Conservation (phyloP, 2,888 invertebrate genomes). For the Andrena fulva region DNA sequence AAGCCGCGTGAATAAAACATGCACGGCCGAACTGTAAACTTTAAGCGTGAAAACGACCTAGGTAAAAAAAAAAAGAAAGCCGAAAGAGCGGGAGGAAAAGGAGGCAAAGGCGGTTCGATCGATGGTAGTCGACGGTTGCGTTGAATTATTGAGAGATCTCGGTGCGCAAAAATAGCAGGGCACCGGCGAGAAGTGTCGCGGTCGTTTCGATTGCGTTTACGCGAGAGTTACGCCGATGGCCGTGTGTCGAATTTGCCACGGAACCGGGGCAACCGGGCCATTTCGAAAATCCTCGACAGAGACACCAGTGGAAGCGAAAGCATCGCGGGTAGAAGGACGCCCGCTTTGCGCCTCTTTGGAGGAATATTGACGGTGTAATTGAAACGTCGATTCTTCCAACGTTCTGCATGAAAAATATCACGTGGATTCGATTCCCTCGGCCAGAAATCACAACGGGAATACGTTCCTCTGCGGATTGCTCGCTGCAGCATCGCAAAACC, state of each 20-base stretch:
- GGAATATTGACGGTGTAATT: slow-evolving; percentile 34
- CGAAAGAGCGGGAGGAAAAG: background rate
- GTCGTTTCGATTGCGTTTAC: background rate
- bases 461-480: background rate
- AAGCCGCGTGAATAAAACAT: slow-evolving; percentile 49
- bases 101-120: background rate
- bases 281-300: slow-evolving; percentile 4
- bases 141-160: slow-evolving; percentile 38
- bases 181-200: slow-evolving; percentile 17
- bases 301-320: background rate
- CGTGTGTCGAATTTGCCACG: slow-evolving; percentile 5
- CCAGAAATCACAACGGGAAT: background rate
- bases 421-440: background rate
- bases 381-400: slow-evolving; percentile 29
- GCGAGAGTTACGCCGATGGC: background rate
- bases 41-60: slow-evolving; percentile 17
- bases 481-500: background rate
- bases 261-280: background rate
- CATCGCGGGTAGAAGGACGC: background rate
- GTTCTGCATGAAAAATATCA: slow-evolving; percentile 11
- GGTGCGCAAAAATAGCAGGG: slow-evolving; percentile 5
- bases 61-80: background rate
- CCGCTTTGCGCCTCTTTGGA: slow-evolving; percentile 7
- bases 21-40: slow-evolving; percentile 5
- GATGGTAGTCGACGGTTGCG: background rate